Evolutionary conservation across 2,888 invertebrate species (phyloP).

Genomic region (Agriopis aurantiaria): DNA sequence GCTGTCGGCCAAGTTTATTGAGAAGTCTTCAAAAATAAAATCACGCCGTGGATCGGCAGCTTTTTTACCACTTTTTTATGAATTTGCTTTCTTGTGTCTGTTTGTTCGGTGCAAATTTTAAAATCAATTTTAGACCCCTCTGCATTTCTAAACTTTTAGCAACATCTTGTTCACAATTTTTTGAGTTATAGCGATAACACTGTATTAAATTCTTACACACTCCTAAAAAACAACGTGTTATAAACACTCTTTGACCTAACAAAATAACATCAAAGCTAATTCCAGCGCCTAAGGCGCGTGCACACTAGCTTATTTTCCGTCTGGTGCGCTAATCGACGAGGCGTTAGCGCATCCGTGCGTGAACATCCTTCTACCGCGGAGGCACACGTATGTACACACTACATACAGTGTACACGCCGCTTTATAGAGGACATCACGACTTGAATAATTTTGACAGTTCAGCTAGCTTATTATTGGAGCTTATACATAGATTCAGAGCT

Average conservation of each 20-base stretch:
- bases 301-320: constrained; percentile 48
- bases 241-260: not conserved
- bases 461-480: too few species aligned
- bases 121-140: not conserved
- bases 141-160: too few species aligned
- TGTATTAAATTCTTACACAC: too few species aligned
- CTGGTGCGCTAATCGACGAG: constrained; percentile 48
- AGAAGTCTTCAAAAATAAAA: not conserved
- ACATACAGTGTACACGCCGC: not conserved
- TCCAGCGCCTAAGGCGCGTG: constrained; percentile 15
- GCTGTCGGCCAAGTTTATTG: not conserved
- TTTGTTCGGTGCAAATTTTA: not conserved
- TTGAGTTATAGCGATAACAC: not conserved
- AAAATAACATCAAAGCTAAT: constrained; percentile 7
- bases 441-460: not conserved
- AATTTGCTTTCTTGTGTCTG: too few species aligned
- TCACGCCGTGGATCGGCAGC: too few species aligned
- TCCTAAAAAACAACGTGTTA: too few species aligned
- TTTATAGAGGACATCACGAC: not conserved
- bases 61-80: not conserved
- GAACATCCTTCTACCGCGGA: constrained; percentile 3
- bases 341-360: constrained; percentile 14
- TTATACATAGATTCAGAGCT: too few species aligned
- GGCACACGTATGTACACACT: not conserved
- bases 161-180: too few species aligned